phyloP scores from a whole-genome alignment of 2,888 invertebrate species.

The Chironomus riparius region DNA sequence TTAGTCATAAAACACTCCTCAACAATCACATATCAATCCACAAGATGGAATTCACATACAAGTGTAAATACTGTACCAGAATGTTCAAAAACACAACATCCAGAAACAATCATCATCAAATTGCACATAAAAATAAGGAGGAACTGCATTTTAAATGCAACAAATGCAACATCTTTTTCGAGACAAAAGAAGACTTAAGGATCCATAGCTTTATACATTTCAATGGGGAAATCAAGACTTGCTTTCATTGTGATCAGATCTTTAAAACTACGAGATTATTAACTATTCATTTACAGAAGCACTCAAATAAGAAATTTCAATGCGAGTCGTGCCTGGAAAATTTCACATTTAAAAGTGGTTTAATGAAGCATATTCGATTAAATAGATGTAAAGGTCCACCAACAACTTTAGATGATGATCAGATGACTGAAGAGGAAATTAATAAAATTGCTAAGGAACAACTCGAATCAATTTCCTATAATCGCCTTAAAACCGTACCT shows the following conservation, averaged over 20 bases:
- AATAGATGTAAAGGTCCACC: constrained; percentile 21
- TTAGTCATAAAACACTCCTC: neutral
- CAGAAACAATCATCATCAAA: constrained; percentile 20
- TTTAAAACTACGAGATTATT: constrained; percentile 5
- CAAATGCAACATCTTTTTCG: neutral
- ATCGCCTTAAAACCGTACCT: neutral
- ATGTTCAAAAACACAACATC: neutral
- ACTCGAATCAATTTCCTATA: neutral
- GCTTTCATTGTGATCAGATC: constrained; percentile 11
- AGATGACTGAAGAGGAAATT: too few relatives aligned
- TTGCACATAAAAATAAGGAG: neutral
- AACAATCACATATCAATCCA: constrained; percentile 16
- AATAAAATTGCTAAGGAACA: constrained; percentile 1
- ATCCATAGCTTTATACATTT: constrained; percentile 18
- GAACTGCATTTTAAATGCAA: constrained; percentile 9
- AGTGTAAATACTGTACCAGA: constrained; percentile 12
- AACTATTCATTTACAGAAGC: constrained; percentile 8
- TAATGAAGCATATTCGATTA: constrained; percentile 1
- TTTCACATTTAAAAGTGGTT: constrained; percentile 9
- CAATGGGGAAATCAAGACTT: constrained; percentile 11
- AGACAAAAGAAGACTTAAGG: constrained; percentile 17
- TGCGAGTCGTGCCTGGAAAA: constrained; percentile 2
- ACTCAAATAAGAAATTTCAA: neutral
- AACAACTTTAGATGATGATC: too few relatives aligned
- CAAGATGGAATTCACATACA: neutral